A percentile compares a stretch with the other conserved stretches of the same genome.
Evolutionary conservation across 1,140 invertebrate species (phyloP).

Genomic region (Platorchestia sp.): DNA sequence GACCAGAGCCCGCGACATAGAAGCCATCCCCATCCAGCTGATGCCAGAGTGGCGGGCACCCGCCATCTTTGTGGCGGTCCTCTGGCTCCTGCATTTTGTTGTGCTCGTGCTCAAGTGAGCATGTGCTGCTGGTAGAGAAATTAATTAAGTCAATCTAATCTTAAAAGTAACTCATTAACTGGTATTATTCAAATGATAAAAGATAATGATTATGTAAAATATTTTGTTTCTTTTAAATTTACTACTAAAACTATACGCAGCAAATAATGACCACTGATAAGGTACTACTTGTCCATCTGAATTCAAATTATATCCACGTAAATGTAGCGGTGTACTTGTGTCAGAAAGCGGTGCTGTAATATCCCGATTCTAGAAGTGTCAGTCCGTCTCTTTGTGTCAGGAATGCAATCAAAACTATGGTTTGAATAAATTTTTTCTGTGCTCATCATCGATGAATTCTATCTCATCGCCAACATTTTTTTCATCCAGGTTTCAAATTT

Average conservation of each 20-base stretch:
- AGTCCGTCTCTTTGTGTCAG: background rate
- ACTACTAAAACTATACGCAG: background rate
- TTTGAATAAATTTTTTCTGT: too few relatives aligned
- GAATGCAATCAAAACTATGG: too few relatives aligned
- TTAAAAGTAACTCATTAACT: too few relatives aligned
- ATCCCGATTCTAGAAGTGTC: too few relatives aligned
- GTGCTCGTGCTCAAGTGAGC: slow-evolving; percentile 64
- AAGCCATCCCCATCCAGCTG: slow-evolving; percentile 65
- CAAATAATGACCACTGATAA: background rate
- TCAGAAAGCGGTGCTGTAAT: too few relatives aligned
- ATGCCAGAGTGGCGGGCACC: slow-evolving; percentile 64
- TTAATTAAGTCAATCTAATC: background rate
- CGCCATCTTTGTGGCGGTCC: slow-evolving; percentile 42
- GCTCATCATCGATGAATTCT: too few relatives aligned
- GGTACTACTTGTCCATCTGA: background rate
- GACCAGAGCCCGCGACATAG: slow-evolving; percentile 62
- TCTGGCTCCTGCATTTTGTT: slow-evolving; percentile 61
- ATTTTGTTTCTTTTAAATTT: too few relatives aligned
- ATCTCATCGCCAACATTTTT: too few relatives aligned
- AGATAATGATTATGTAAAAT: too few relatives aligned
- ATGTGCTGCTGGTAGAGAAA: too few relatives aligned
- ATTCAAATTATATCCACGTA: background rate
- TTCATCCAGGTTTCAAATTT: slow-evolving; percentile 58
- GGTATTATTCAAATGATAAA: too few relatives aligned
- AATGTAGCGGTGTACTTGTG: too few relatives aligned